A percentile compares a stretch with the other conserved stretches of the same genome.
phyloP scores from a whole-genome alignment of 2,113 vertebrate species.

The Hiodon alosoides region DNA sequence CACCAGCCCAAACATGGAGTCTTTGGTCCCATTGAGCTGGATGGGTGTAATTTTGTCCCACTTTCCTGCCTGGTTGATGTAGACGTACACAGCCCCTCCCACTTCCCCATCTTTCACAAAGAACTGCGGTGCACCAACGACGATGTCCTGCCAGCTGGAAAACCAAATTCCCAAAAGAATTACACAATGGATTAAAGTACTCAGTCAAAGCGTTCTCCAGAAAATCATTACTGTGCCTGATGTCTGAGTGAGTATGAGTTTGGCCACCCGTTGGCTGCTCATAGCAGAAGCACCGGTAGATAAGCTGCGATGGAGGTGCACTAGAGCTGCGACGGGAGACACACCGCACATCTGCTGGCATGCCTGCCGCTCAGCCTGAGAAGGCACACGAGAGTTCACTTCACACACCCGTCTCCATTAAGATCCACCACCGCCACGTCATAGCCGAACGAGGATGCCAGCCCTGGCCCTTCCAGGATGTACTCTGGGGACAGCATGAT shows the following conservation, averaged over 20 bases:
- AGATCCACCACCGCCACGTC: conserved; percentile 91
- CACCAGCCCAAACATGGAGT: conserved; percentile 93
- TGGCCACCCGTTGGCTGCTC: too few species aligned
- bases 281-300: too few species aligned
- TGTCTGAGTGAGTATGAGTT: too few species aligned
- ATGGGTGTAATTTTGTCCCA: conserved; percentile 69
- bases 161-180: neutral
- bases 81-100: conserved; percentile 86
- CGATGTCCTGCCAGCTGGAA: conserved; percentile 90
- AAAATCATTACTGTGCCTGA: too few species aligned
- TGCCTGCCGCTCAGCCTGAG: too few species aligned
- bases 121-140: conserved; percentile 91
- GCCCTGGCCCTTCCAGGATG: conserved; percentile 79
- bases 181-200: too few species aligned
- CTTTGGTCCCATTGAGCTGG: conserved; percentile 73
- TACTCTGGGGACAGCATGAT: conserved; percentile 68
- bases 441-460: conserved; percentile 94
- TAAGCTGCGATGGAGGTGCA: too few species aligned
- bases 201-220: too few species aligned
- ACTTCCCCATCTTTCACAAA: conserved; percentile 79
- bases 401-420: conserved; percentile 79
- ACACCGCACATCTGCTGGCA: too few species aligned
- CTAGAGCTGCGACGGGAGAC: too few species aligned
- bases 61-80: conserved; percentile 74
- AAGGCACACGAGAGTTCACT: too few species aligned